A percentile compares a stretch with the other conserved stretches of the same genome.
phyloP scores from a whole-genome alignment of 2,797 vertebrate genomes.

The Taenioides sp. region DNA sequence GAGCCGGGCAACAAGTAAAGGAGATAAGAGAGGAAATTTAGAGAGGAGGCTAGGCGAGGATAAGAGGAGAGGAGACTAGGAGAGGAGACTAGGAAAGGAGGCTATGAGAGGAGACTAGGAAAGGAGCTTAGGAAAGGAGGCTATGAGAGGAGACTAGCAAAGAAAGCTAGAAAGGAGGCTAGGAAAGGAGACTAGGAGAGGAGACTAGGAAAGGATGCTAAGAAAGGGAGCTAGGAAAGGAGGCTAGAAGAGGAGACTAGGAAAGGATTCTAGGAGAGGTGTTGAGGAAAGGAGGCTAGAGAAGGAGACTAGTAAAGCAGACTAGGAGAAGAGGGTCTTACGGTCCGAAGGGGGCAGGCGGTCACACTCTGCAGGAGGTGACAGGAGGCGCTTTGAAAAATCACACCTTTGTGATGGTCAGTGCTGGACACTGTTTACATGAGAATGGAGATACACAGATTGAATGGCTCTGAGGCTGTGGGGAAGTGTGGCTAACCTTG shows the following conservation, averaged over 20 bases:
- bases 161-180: background rate
- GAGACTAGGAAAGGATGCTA: constrained; percentile 64
- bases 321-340: constrained; percentile 41
- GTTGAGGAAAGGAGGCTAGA: background rate
- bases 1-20: too few relatives aligned
- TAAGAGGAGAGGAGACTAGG: background rate
- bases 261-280: too few relatives aligned
- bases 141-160: background rate
- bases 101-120: constrained; percentile 21
- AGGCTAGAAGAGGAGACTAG: constrained; percentile 34
- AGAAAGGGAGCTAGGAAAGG: constrained; percentile 47
- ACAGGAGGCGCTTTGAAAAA: constrained; percentile 95
- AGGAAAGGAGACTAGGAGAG: background rate
- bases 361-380: constrained; percentile 91
- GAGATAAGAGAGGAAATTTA: too few relatives aligned
- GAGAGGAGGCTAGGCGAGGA: background rate
- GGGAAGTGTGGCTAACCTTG: background rate
- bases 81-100: constrained; percentile 47
- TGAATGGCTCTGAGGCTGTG: background rate
- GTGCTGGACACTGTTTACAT: constrained; percentile 55
- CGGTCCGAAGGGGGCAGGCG: constrained; percentile 78
- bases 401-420: constrained; percentile 99
- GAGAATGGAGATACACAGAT: constrained; percentile 46
- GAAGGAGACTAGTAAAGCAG: background rate
- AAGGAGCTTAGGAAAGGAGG: too few relatives aligned